phyloP scores from a whole-genome alignment of 1,140 invertebrate genomes.

The Habropoda laboriosa region DNA sequence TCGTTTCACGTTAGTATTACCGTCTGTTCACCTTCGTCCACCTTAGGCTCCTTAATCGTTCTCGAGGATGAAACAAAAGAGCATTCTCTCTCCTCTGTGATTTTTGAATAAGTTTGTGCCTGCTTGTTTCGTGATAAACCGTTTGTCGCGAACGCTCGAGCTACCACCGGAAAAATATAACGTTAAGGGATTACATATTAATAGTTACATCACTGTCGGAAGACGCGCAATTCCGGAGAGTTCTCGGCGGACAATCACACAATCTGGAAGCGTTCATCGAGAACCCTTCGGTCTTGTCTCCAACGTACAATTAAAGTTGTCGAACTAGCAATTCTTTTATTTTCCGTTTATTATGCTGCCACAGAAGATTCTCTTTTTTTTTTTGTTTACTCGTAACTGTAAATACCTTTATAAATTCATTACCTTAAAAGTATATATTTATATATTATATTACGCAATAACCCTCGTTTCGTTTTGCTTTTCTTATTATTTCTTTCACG shows the following conservation, averaged over 20 bases:
- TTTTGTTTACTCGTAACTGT: constrained; percentile 73
- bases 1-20: too few species aligned
- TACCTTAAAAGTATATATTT: constrained; percentile 70
- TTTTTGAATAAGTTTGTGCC: neutral
- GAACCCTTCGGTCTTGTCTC: constrained; percentile 60
- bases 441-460: constrained; percentile 65
- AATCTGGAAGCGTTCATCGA: constrained; percentile 4
- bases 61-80: neutral
- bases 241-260: constrained; percentile 36
- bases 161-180: constrained; percentile 81
- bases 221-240: constrained; percentile 59
- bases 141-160: constrained; percentile 40
- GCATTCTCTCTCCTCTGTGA: neutral
- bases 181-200: constrained; percentile 80
- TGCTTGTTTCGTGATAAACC: neutral
- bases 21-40: too few species aligned
- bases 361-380: constrained; percentile 73
- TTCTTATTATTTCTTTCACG: constrained; percentile 46
- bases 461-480: constrained; percentile 33
- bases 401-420: constrained; percentile 80
- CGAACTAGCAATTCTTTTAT: constrained; percentile 71
- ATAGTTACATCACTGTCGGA: constrained; percentile 80
- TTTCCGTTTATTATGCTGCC: constrained; percentile 75
- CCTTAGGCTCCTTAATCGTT: too few species aligned
- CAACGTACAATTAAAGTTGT: constrained; percentile 78